These are phyloP conservation scores for Origma solitaria DNA, from an alignment of 2,113 vertebrate genomes.

Conservation along the genomic window DNA sequence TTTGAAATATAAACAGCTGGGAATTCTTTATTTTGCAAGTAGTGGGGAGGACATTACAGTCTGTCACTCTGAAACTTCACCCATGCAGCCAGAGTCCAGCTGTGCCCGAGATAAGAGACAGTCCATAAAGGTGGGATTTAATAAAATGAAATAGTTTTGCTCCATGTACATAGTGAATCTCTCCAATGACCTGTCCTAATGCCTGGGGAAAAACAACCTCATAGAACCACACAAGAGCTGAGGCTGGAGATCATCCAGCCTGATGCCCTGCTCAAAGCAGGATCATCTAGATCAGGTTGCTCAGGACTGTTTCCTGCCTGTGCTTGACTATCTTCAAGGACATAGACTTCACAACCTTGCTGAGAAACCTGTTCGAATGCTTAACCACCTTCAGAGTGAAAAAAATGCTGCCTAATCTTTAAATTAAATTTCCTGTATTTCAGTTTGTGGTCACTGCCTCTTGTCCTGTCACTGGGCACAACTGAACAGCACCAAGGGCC, in stretches of 20 bases:
- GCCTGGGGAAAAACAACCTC: not conserved
- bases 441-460: not conserved
- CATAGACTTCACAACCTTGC: not conserved
- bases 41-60: not conserved
- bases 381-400: not conserved
- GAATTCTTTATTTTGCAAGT: not conserved
- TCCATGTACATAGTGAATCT: not conserved
- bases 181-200: not conserved
- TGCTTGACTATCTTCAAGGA: not conserved
- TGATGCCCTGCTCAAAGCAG: not conserved
- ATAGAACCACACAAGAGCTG: not conserved
- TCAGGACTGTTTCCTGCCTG: not conserved
- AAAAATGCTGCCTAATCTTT: not conserved
- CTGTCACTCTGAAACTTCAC: not conserved
- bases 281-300: not conserved
- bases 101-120: not conserved
- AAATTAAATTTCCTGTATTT: not conserved
- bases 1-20: not conserved
- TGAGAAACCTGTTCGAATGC: not conserved
- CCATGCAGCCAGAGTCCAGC: not conserved
- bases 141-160: not conserved
- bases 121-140: not conserved
- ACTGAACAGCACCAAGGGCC: not conserved
- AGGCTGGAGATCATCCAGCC: not conserved
- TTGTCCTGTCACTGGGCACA: not conserved